phyloP scores from a whole-genome alignment of 2,888 invertebrate species.

The Cheilosia pagana region DNA sequence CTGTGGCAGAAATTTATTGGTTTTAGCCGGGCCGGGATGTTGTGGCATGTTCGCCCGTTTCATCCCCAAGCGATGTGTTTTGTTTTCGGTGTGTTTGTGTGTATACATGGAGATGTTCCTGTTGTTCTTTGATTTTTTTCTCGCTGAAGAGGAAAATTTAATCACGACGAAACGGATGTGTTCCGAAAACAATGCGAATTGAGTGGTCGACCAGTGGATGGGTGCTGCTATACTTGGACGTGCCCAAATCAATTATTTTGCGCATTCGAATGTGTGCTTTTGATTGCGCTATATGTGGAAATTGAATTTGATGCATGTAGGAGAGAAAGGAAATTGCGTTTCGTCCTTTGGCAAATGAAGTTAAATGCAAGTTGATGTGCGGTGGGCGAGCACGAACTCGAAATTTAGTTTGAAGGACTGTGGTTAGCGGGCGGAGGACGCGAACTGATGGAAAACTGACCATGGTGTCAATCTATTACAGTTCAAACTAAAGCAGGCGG shows the following conservation, averaged over 20 bases:
- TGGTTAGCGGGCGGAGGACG: too few relatives aligned
- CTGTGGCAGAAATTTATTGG: conserved; percentile 46
- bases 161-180: conserved; percentile 6
- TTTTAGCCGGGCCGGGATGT: not conserved
- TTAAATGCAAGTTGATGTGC: too few relatives aligned
- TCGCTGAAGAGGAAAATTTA: conserved; percentile 1
- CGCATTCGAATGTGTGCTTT: conserved; percentile 4
- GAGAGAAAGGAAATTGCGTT: not conserved
- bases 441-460: too few relatives aligned
- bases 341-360: not conserved
- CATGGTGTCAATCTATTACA: too few relatives aligned
- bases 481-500: too few relatives aligned
- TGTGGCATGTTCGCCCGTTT: not conserved
- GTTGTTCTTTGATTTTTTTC: conserved; percentile 21
- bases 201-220: conserved; percentile 3
- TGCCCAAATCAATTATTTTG: conserved; percentile 5
- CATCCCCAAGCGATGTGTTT: not conserved
- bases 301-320: conserved; percentile 9
- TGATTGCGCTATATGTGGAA: conserved; percentile 1
- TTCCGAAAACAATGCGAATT: conserved; percentile 16
- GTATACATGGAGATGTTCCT: not conserved
- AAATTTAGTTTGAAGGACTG: too few relatives aligned
- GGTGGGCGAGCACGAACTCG: too few relatives aligned
- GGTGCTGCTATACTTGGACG: not conserved
- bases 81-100: not conserved